phyloP scores from a whole-genome alignment of 2,797 vertebrate species.

The Oreonectes daqikongensis region DNA sequence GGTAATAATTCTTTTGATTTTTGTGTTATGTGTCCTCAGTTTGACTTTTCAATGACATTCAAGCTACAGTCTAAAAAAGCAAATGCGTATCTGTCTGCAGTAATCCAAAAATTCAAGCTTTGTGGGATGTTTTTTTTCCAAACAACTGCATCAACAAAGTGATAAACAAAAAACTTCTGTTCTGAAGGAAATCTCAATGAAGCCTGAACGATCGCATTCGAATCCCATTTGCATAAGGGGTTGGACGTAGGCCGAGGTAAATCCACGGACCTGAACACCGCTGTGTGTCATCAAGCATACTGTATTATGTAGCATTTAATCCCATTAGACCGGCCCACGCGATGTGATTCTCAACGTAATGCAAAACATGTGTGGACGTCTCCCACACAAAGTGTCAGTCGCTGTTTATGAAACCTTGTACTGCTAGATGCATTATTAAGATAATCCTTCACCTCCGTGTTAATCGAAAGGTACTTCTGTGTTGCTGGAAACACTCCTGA shows the following conservation, averaged over 20 bases:
- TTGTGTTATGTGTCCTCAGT: too few species aligned
- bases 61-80: not conserved
- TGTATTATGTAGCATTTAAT: conserved; percentile 39
- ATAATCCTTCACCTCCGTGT: conserved; percentile 33
- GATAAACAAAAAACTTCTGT: not conserved
- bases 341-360: conserved; percentile 22
- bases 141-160: not conserved
- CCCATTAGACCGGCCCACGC: conserved; percentile 35
- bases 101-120: not conserved
- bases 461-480: conserved; percentile 17
- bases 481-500: conserved; percentile 8
- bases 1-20: too few species aligned
- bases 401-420: conserved; percentile 28
- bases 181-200: conserved; percentile 7
- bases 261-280: conserved; percentile 45
- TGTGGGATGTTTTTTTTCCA: not conserved
- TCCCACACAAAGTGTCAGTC: conserved; percentile 33
- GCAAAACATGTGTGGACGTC: conserved; percentile 19
- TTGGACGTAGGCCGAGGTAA: conserved; percentile 24
- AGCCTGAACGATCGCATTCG: conserved; percentile 32
- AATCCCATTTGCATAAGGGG: conserved; percentile 33
- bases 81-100: not conserved
- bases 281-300: conserved; percentile 28
- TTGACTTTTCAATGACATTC: too few species aligned
- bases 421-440: conserved; percentile 32